Base-by-base conservation (phyloP, 2,113 vertebrate genomes). In the Dipodomys stephensi region DNA sequence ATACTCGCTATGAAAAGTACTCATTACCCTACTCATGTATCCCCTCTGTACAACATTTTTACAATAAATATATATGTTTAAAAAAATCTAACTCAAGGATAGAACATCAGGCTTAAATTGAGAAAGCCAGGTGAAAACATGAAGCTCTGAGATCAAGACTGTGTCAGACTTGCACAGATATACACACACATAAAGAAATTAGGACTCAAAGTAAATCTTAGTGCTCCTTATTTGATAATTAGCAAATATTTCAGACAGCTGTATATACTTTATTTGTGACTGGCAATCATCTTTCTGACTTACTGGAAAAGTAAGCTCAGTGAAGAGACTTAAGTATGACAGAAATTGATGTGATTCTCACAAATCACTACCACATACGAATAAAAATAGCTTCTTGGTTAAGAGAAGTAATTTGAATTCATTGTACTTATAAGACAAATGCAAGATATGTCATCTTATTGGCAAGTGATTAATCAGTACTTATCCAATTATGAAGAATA, bases 351-450 rank as follows among this genome's bases (percentile, higher is more conserved):
- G 3, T 79, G 35, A 74, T 39, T 90, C 12, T 80, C 20, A 39
- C 68, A 15, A 20, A 80, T 69, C 13, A 87, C 18, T 30, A 93
- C 28, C 44, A 90, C 3, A n/a, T 74, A n/a, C 94, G 74, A 87
- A 78, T 84, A 87, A 94, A 96, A 44, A 94, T 78, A 10, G 71
- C 4, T 12, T 78, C 69, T 72, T 86, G 65, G 7, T 76, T 90
- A 92, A 92, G 39, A 89, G 8, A 95, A 10, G 35, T 87, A 7
- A 87, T 95, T 86, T 88, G 46, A 93, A 88, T 97, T 96, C 71
- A 76, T 57, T 68, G 28, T 2, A 28, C 10, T 83, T 73, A 46
- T 82, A 15, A 93, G 16, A 93, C 72, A 4, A 68, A 19, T 73
- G 1, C 19, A 89, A 94, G 91, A 78, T 30, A 88, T 0, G 3